These are phyloP conservation scores for Anabas testudineus DNA, from an alignment of 2,797 vertebrate species.

Conservation along the genomic window DNA sequence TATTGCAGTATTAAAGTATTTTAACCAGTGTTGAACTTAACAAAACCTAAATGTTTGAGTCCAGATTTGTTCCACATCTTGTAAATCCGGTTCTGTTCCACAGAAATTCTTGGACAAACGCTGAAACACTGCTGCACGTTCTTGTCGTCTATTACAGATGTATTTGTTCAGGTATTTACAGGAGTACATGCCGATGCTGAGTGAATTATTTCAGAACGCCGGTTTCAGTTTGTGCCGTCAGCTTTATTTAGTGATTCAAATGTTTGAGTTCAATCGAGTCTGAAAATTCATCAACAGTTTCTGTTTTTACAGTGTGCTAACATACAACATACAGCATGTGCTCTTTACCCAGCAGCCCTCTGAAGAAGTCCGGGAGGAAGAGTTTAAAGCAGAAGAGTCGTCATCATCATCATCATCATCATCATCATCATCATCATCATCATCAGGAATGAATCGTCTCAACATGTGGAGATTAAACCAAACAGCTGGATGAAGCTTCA, in stretches of 20 bases:
- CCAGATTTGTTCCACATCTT: too few relatives aligned
- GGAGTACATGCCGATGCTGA: too few relatives aligned
- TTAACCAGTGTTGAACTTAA: too few relatives aligned
- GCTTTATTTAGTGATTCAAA: slow-evolving; percentile 67
- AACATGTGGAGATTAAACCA: not conserved
- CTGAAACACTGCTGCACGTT: too few relatives aligned
- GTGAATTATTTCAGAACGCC: too few relatives aligned
- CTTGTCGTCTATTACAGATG: too few relatives aligned
- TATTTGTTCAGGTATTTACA: too few relatives aligned
- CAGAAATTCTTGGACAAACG: too few relatives aligned
- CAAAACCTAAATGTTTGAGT: too few relatives aligned
- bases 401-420: not conserved
- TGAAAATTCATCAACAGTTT: slow-evolving; percentile 5
- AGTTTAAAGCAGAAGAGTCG: not conserved
- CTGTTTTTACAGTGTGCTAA: slow-evolving; percentile 10
- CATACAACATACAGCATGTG: slow-evolving; percentile 10
- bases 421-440: not conserved
- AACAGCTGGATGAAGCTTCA: not conserved
- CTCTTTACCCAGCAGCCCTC: slow-evolving; percentile 39
- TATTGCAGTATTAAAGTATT: too few relatives aligned
- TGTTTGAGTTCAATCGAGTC: too few relatives aligned
- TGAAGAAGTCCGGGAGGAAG: not conserved
- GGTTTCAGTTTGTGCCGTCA: slow-evolving; percentile 28
- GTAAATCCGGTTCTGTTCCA: too few relatives aligned
- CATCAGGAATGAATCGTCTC: not conserved